Conservation (phyloP, 2,113 vertebrate species). For the Anthoscopus minutus region DNA sequence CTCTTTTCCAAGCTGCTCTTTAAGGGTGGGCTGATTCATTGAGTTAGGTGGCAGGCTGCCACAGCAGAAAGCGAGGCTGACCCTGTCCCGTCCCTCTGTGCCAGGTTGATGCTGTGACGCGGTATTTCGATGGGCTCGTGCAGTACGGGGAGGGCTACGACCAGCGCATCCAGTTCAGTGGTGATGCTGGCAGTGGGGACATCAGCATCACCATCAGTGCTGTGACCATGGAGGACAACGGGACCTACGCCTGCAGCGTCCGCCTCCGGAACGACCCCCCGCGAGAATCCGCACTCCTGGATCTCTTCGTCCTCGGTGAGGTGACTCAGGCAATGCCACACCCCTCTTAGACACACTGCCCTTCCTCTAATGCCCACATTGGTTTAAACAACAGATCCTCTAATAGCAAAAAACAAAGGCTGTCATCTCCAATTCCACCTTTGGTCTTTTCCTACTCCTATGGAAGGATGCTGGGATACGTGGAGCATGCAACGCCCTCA, state of each 20-base stretch:
- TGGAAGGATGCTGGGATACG: not conserved
- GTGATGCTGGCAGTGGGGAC: not conserved
- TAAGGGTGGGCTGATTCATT: not conserved
- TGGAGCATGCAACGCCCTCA: not conserved
- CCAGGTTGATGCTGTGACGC: conserved; percentile 65
- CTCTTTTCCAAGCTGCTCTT: not conserved
- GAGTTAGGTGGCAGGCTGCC: not conserved
- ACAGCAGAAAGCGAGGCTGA: not conserved
- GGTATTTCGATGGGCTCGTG: not conserved
- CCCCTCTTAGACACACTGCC: not conserved
- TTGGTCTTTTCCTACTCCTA: not conserved
- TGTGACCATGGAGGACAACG: conserved; percentile 79
- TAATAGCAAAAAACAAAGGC: not conserved
- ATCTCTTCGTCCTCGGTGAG: conserved; percentile 84
- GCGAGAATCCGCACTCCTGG: not conserved
- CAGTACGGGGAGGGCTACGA: conserved; percentile 55
- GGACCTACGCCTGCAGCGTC: conserved; percentile 73
- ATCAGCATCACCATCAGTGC: conserved; percentile 65
- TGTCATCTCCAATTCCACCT: not conserved
- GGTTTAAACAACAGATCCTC: not conserved
- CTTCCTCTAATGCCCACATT: not conserved
- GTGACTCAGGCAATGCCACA: not conserved
- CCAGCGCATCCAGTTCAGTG: conserved; percentile 41
- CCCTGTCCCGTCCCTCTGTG: not conserved
- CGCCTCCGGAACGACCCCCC: conserved; percentile 56